phyloP scores from a whole-genome alignment of 2,113 vertebrate genomes.

The Grallaria varia region DNA sequence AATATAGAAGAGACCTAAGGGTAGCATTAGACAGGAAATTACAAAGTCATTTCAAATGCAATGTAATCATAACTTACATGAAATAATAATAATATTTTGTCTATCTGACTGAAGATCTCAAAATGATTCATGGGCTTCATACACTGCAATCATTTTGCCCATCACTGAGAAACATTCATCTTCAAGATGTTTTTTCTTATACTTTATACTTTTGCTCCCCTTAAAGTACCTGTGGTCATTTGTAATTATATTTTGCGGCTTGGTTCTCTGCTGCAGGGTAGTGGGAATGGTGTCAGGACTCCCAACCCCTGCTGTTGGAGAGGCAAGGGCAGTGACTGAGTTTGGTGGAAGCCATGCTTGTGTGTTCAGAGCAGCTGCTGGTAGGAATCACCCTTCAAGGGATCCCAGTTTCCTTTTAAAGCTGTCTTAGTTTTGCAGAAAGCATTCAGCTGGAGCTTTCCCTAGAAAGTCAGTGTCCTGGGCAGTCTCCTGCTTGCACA shows the following conservation, averaged over 20 bases:
- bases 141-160: background rate
- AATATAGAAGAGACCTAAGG: slow-evolving; percentile 16
- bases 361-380: background rate
- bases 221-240: background rate
- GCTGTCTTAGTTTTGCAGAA: background rate
- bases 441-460: background rate
- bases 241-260: background rate
- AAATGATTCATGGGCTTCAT: background rate
- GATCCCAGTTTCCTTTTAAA: background rate
- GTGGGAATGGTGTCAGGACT: background rate
- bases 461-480: background rate
- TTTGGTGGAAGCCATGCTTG: rapidly evolving
- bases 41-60: slow-evolving; percentile 16
- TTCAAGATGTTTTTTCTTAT: background rate
- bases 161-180: background rate
- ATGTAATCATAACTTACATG: background rate
- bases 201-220: background rate
- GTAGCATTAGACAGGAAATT: slow-evolving; percentile 51
- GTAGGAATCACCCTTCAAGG: background rate
- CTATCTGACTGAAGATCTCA: background rate
- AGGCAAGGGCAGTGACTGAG: background rate
- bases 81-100: slow-evolving; percentile 15
- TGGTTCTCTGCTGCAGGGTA: background rate
- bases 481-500: background rate
- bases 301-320: background rate